Conservation (phyloP, 2,888 invertebrate species). For the Falcaria lacertinaria region DNA sequence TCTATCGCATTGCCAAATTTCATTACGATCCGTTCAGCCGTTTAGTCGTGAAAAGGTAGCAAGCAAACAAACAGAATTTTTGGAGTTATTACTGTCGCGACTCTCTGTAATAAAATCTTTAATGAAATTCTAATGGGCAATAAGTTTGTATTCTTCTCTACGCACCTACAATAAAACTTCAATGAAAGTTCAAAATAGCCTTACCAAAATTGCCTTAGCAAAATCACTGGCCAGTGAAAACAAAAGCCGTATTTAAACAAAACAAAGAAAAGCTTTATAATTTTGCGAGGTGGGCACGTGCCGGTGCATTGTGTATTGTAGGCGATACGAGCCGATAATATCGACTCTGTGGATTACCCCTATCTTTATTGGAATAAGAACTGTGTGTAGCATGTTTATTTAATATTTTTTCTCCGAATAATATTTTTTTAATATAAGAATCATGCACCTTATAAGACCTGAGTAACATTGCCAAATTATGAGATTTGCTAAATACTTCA, state of each 20-base stretch:
- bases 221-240: slow-evolving; percentile 29
- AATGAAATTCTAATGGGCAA: no score
- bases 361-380: slow-evolving; percentile 16
- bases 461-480: no score
- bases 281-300: slow-evolving; percentile 41
- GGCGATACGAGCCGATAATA: slow-evolving; percentile 35
- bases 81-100: no score
- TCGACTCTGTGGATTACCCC: slow-evolving; percentile 33
- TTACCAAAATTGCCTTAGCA: slow-evolving; percentile 1
- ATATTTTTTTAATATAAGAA: no score
- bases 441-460: no score
- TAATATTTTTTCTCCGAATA: background rate
- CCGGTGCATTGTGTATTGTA: slow-evolving; percentile 33
- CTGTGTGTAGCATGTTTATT: background rate
- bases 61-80: no score
- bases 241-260: slow-evolving; percentile 42
- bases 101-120: no score
- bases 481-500: no score
- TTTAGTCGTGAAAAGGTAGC: no score
- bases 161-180: background rate
- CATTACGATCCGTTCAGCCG: no score
- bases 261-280: slow-evolving; percentile 32
- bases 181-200: background rate
- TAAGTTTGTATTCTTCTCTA: background rate
- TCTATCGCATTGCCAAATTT: no score